Percentiles rank a stretch among this genome's conserved stretches.
These are phyloP conservation scores for Liposcelis brunnea DNA, from an alignment of 2,888 invertebrate species.

Conservation along the genomic window DNA sequence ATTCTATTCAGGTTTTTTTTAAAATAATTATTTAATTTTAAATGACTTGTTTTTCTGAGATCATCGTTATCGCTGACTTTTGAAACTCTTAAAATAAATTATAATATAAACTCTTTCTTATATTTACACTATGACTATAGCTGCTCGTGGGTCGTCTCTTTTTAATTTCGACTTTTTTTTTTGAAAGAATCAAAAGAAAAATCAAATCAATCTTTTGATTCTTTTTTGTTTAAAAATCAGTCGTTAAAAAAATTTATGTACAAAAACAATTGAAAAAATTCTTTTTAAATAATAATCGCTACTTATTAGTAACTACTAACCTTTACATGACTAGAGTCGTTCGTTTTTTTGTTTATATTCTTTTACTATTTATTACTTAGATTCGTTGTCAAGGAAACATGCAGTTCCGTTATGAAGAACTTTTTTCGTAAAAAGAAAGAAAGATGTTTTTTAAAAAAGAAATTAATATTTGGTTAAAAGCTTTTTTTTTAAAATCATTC, in stretches of 20 bases:
- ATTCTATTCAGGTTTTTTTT: slow-evolving; percentile 6
- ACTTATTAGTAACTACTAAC: slow-evolving; percentile 7
- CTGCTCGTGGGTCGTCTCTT: too few relatives aligned
- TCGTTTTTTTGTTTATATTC: background rate
- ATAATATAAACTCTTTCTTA: too few relatives aligned
- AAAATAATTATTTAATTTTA: background rate
- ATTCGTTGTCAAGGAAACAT: slow-evolving; percentile 7
- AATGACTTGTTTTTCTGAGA: background rate
- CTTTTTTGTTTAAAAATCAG: background rate
- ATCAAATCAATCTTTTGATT: too few relatives aligned
- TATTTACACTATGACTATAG: too few relatives aligned
- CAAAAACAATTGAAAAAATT: too few relatives aligned
- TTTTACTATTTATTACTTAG: background rate
- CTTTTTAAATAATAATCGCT: background rate
- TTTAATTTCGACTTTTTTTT: too few relatives aligned
- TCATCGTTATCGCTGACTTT: slow-evolving; percentile 6
- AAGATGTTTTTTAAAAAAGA: too few relatives aligned
- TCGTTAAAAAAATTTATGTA: background rate
- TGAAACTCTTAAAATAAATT: too few relatives aligned
- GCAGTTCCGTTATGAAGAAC: slow-evolving; percentile 3
- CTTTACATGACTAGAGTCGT: slow-evolving; percentile 3
- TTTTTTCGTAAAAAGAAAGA: background rate
- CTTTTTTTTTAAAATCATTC: too few relatives aligned
- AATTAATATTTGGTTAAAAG: too few relatives aligned
- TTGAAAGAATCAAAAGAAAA: too few relatives aligned